Percentiles rank a stretch among this genome's conserved stretches.
phyloP scores from a whole-genome alignment of 2,888 invertebrate species.

The Lycia hirtaria region DNA sequence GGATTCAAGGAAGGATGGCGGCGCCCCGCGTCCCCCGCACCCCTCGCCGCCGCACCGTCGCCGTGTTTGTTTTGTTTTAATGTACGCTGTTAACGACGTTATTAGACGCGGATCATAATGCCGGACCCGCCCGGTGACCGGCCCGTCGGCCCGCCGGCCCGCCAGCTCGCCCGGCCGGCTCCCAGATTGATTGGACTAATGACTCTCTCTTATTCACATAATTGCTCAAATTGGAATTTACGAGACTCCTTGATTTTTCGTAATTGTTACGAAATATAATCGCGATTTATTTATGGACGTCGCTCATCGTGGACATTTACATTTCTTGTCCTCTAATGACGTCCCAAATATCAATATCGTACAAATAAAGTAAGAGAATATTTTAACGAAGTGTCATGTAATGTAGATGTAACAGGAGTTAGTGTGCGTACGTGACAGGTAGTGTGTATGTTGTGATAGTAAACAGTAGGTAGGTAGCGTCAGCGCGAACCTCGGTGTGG shows the following conservation, averaged over 20 bases:
- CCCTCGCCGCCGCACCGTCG: constrained; percentile 48
- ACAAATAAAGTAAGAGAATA: neutral
- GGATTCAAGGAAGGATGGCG: constrained; percentile 86
- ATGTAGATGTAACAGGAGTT: neutral
- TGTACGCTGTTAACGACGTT: constrained; percentile 84
- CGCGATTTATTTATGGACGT: constrained; percentile 60
- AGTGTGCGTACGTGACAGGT: neutral
- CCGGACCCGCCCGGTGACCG: constrained; percentile 33
- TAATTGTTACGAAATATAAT: constrained; percentile 67
- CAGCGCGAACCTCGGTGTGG: too few species aligned
- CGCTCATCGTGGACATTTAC: constrained; percentile 45
- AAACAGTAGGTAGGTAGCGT: constrained; percentile 8
- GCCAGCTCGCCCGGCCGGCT: constrained; percentile 35
- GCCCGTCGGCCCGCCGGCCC: constrained; percentile 41
- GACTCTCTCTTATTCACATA: constrained; percentile 78
- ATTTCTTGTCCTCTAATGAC: constrained; percentile 14
- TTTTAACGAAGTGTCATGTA: neutral
- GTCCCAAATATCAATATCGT: neutral
- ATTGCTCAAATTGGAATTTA: constrained; percentile 76
- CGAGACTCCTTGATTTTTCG: constrained; percentile 48
- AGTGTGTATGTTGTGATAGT: constrained; percentile 24
- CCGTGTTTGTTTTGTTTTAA: constrained; percentile 85
- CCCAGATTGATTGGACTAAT: constrained; percentile 77
- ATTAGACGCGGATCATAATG: constrained; percentile 81
- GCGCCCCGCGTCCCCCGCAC: constrained; percentile 68